These are phyloP conservation scores for Crotalus tigris DNA, from an alignment of 2,113 vertebrate genomes.

Conservation along the genomic window DNA sequence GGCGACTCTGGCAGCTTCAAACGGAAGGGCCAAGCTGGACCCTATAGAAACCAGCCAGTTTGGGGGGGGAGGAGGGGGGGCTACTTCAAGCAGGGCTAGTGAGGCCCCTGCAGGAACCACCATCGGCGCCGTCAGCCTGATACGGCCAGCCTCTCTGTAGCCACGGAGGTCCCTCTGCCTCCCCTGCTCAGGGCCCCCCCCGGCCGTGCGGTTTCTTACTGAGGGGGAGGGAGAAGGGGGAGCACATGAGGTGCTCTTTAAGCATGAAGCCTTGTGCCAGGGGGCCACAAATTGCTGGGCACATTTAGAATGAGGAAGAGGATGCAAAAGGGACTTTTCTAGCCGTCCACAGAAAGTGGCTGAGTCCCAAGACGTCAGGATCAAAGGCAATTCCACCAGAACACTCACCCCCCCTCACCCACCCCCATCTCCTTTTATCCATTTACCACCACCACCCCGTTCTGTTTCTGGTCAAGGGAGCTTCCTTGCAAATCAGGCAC, in stretches of 20 bases:
- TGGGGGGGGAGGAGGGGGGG: background rate
- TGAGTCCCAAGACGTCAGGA: background rate
- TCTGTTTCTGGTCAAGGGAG: background rate
- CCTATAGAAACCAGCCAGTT: background rate
- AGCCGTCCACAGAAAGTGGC: background rate
- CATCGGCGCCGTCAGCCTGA: background rate
- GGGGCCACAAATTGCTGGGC: background rate
- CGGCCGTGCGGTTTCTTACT: too few species aligned
- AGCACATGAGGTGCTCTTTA: background rate
- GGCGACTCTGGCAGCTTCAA: background rate
- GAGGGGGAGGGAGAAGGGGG: too few species aligned
- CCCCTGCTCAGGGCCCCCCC: too few species aligned
- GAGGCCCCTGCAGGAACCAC: too few species aligned
- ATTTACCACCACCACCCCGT: too few species aligned
- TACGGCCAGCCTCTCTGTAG: too few species aligned
- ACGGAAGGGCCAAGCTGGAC: background rate
- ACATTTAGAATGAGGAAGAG: background rate
- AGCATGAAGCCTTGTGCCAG: background rate
- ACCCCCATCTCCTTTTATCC: background rate
- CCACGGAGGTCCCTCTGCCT: background rate
- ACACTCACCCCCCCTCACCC: background rate
- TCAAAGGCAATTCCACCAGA: background rate
- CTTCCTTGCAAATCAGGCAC: background rate
- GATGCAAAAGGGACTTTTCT: background rate
- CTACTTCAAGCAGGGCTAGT: too few species aligned